Evolutionary conservation across 1,140 invertebrate species (phyloP).

Genomic region (Delia radicum): DNA sequence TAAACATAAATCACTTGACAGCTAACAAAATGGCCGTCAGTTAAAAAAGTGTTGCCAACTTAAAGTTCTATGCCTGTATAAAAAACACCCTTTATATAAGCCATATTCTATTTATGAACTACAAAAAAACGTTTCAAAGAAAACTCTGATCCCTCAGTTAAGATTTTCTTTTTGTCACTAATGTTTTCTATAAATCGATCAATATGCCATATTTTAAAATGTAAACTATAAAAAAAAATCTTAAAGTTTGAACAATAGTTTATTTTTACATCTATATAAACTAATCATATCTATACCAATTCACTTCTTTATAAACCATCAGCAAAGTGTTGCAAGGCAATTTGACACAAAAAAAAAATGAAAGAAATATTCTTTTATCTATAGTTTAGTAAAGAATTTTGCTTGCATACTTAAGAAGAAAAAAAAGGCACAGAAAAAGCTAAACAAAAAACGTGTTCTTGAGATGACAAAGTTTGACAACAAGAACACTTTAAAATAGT

Average conservation of each 20-base stretch:
- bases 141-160: too few relatives aligned
- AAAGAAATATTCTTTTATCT: not conserved
- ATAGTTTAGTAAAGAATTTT: not conserved
- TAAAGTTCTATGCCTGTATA: too few relatives aligned
- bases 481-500: not conserved
- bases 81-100: too few relatives aligned
- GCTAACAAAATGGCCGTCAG: too few relatives aligned
- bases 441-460: not conserved
- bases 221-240: not conserved
- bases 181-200: too few relatives aligned
- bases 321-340: too few relatives aligned
- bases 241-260: not conserved
- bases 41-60: too few relatives aligned
- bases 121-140: too few relatives aligned
- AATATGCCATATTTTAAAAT: not conserved
- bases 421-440: not conserved
- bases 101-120: too few relatives aligned
- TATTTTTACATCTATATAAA: not conserved
- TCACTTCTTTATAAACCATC: not conserved
- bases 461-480: not conserved
- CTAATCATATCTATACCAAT: not conserved
- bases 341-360: too few relatives aligned
- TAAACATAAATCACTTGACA: too few relatives aligned
- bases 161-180: too few relatives aligned
- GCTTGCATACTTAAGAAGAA: not conserved